These are phyloP conservation scores for Listrodromus nycthemerus DNA, from an alignment of 2,888 invertebrate genomes.

Conservation along the genomic window DNA sequence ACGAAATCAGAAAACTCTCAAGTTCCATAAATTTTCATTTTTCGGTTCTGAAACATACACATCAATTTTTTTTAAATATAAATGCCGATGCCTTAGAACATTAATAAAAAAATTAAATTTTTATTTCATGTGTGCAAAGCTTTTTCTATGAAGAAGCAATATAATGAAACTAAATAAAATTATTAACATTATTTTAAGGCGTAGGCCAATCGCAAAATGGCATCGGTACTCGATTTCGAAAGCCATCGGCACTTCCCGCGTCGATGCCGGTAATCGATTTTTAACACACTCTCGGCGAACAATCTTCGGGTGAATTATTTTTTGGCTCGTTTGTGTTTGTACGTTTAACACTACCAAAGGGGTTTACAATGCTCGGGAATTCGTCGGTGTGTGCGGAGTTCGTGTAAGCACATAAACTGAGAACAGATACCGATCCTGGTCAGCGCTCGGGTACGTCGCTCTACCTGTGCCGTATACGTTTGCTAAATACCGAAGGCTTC, in stretches of 20 bases:
- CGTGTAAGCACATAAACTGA: not conserved
- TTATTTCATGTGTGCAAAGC: no score
- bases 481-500: constrained; percentile 78
- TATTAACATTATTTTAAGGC: not conserved
- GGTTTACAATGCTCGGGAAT: constrained; percentile 46
- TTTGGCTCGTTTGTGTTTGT: constrained; percentile 5
- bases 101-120: no score
- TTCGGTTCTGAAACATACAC: no score
- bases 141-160: no score
- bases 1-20: no score
- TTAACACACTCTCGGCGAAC: constrained; percentile 8
- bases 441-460: constrained; percentile 28
- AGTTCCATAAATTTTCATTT: no score
- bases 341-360: not conserved
- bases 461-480: constrained; percentile 68
- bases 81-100: no score
- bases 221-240: constrained; percentile 70
- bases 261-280: constrained; percentile 64
- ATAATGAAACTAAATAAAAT: no score
- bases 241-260: constrained; percentile 74
- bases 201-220: constrained; percentile 13
- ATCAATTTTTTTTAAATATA: no score
- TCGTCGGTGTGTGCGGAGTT: constrained; percentile 25
- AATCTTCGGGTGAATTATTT: constrained; percentile 27
- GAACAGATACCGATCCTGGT: constrained; percentile 55